A percentile compares a stretch with the other conserved stretches of the same genome.
phyloP scores from a whole-genome alignment of 2,888 invertebrate species.

The Endomychus coccineus region DNA sequence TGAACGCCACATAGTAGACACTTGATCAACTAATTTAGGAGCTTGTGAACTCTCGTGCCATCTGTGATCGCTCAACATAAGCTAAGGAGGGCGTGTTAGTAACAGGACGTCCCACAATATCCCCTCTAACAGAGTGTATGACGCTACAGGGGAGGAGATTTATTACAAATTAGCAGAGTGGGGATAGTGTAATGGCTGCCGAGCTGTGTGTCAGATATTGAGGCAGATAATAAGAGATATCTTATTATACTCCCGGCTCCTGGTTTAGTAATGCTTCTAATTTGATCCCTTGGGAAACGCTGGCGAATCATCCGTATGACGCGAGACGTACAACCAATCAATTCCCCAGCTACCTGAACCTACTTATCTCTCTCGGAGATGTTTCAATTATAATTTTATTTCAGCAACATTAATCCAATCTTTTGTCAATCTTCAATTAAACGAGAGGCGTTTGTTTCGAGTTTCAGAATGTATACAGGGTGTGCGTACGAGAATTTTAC shows the following conservation, averaged over 20 bases:
- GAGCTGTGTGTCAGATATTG: slow-evolving; percentile 37
- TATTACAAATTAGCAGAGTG: slow-evolving; percentile 33
- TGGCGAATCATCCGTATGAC: slow-evolving; percentile 22
- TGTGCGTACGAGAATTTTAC: too few relatives aligned
- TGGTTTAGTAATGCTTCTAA: slow-evolving; percentile 42
- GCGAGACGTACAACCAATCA: slow-evolving; percentile 25
- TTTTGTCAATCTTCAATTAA: too few relatives aligned
- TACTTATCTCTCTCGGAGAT: too few relatives aligned
- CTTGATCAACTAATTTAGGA: too few relatives aligned
- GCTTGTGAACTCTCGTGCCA: too few relatives aligned
- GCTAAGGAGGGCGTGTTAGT: slow-evolving; percentile 1
- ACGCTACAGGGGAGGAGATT: slow-evolving; percentile 35
- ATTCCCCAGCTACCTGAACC: too few relatives aligned
- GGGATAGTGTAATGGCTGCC: slow-evolving; percentile 43
- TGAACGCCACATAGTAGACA: too few relatives aligned
- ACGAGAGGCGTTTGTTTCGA: too few relatives aligned
- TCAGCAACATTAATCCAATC: too few relatives aligned
- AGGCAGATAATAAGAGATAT: slow-evolving; percentile 43
- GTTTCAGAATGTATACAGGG: too few relatives aligned
- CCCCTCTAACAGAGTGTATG: slow-evolving; percentile 25
- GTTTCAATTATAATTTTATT: too few relatives aligned
- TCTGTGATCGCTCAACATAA: too few relatives aligned
- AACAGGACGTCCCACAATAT: slow-evolving; percentile 17
- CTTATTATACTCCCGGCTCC: slow-evolving; percentile 40
- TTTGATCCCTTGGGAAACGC: slow-evolving; percentile 40